A percentile compares a stretch with the other conserved stretches of the same genome.
phyloP scores from a whole-genome alignment of 1,140 invertebrate genomes.

The Ptiloglossa arizonensis region DNA sequence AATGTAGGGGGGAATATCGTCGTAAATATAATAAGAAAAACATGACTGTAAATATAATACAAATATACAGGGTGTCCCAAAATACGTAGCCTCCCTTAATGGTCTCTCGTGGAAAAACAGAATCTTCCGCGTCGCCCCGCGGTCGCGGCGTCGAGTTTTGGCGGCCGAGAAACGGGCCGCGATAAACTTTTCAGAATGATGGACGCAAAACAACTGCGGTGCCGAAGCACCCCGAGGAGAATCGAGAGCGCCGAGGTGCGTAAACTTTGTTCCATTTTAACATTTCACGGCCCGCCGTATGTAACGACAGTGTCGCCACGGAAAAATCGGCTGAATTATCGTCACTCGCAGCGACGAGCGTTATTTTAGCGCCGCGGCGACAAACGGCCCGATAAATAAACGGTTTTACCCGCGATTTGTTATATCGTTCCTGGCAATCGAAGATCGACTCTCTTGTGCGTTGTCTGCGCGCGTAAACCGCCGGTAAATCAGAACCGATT shows the following conservation, averaged over 20 bases:
- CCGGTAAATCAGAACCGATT: not conserved
- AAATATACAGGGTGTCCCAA: no score
- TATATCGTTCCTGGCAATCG: not conserved
- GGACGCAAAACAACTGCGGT: conserved; percentile 43
- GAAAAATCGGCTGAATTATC: conserved; percentile 43
- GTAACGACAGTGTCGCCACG: not conserved
- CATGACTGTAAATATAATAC: no score
- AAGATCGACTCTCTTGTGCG: not conserved
- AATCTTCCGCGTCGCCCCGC: not conserved
- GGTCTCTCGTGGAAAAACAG: not conserved
- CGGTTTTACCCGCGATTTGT: not conserved
- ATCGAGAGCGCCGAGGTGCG: not conserved
- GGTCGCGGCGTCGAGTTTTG: not conserved
- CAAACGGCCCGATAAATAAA: conserved; percentile 37
- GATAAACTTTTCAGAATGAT: conserved; percentile 36
- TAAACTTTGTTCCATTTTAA: conserved; percentile 44
- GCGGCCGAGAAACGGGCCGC: not conserved
- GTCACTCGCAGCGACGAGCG: not conserved
- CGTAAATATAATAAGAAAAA: no score
- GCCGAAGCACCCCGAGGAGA: not conserved
- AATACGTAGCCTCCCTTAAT: not conserved
- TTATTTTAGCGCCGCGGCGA: conserved; percentile 17
- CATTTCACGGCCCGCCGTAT: not conserved
- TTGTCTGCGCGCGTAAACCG: no score
- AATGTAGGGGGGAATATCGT: no score